Evolutionary conservation across 2,113 vertebrate genomes (phyloP), one percentile per base, ranked within the genome.

Genomic region (Miniopterus natalensis): DNA sequence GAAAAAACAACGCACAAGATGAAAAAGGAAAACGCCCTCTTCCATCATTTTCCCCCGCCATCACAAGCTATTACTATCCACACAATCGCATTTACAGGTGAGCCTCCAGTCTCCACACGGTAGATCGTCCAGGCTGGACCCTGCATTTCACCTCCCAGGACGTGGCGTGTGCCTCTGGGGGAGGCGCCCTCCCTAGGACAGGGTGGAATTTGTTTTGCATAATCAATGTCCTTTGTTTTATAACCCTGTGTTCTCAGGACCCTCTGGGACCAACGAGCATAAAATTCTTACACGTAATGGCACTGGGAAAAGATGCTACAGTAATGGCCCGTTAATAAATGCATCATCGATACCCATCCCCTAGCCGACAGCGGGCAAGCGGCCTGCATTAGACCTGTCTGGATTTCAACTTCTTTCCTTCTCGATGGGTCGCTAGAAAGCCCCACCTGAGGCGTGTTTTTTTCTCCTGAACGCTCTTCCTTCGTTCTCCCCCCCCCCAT

Each of bases 21-120:
- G 81, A 96, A 94, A 97, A 95, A 49, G 77, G 77, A 66, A 94
- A 92, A 86, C 45, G 49, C 13, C 83, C 61, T 94, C 40, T 86
- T 55, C 70, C 18, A 27, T 88, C 61, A 84, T 96, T 92, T 87
- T 59, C 71, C 66, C 80, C 79, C 40, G 1, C 87, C 73, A 31
- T 88, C 40, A 15, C 25, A 77, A 66, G 17, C 6, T 25, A 47
- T 88, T 63, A 70, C 31, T 36, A 20, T 11, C 42, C n/a, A 2
- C 40, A 73, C 42, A 36, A 85, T 85, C 88, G 63, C 47, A 78
- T 55, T 61, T 36, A 77, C 63, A 65, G 71, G 9, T 27, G 45
- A 70, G 31, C 49, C 78, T 15, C 15, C 17, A 61, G 78, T 55
- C 55, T 59, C 55, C 85, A 83, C 8, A 14, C 29, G 1, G 8